Percentiles rank a stretch among this genome's conserved stretches.
Conservation (phyloP, 2,113 vertebrate genomes). For the Colinus virginianus region DNA sequence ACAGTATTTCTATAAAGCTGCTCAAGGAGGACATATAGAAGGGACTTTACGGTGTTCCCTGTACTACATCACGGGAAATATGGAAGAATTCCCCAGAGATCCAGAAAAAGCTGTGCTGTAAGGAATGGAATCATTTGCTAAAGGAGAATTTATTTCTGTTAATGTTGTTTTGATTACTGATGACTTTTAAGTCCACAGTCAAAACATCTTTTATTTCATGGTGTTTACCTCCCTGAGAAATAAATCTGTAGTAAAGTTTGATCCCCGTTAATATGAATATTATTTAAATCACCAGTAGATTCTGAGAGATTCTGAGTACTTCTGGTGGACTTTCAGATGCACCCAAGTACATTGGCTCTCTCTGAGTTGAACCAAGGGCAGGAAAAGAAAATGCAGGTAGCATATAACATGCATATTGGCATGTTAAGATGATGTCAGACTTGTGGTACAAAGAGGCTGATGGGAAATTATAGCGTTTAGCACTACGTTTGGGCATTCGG, state of each 20-base stretch:
- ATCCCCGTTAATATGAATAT: background rate
- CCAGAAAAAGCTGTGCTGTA: slow-evolving; percentile 88
- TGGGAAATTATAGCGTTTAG: background rate
- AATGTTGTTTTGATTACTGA: background rate
- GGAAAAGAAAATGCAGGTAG: background rate
- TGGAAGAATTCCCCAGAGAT: slow-evolving; percentile 84
- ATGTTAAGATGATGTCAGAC: background rate
- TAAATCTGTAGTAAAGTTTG: background rate
- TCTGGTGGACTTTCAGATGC: background rate
- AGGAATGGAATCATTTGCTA: slow-evolving; percentile 52
- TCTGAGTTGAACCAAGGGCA: background rate
- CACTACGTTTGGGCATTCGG: background rate
- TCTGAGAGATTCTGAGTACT: background rate
- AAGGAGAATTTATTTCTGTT: background rate
- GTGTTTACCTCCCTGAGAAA: background rate
- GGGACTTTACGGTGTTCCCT: slow-evolving; percentile 85
- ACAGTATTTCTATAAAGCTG: slow-evolving; percentile 87
- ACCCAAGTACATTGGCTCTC: background rate
- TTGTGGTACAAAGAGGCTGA: background rate
- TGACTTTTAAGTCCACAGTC: background rate
- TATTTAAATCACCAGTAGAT: background rate
- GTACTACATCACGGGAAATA: slow-evolving; percentile 87
- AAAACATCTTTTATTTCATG: background rate
- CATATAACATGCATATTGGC: background rate
- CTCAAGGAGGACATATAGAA: slow-evolving; percentile 84